Conservation (phyloP, 2,888 invertebrate species). For the Scaptodrosophila latifasciaeformis region DNA sequence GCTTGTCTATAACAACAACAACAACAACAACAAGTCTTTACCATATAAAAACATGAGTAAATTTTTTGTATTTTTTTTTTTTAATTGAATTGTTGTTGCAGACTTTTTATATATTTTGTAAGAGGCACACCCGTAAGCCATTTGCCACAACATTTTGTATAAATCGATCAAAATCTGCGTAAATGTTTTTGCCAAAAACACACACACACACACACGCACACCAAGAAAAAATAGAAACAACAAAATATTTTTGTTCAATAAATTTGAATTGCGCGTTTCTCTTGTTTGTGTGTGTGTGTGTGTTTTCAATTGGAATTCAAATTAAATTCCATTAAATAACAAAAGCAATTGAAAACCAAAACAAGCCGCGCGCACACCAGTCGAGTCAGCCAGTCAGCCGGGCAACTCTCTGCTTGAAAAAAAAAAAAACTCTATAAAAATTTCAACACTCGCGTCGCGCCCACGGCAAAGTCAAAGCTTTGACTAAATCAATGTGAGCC, state of each 20-base stretch:
- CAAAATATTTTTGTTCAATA: too few species aligned
- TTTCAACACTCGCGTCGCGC: slow-evolving; percentile 2
- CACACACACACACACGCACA: neutral
- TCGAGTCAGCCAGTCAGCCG: too few species aligned
- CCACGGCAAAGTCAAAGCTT: slow-evolving; percentile 2
- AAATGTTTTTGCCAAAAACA: too few species aligned
- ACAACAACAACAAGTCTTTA: neutral
- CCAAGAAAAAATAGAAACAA: too few species aligned
- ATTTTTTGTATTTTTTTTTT: too few species aligned
- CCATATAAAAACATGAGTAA: neutral
- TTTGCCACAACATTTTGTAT: too few species aligned
- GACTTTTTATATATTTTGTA: too few species aligned
- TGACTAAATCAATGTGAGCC: neutral
- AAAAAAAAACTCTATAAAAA: neutral
- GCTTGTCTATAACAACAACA: neutral
- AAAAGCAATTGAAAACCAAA: neutral
- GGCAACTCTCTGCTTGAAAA: neutral
- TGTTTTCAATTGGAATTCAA: slow-evolving; percentile 5
- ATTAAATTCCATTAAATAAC: neutral
- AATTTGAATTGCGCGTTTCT: too few species aligned
- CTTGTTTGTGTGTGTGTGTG: neutral
- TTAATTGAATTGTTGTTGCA: too few species aligned
- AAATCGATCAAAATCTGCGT: too few species aligned
- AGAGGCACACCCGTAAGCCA: too few species aligned
- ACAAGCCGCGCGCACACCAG: too few species aligned